Evolutionary conservation across 2,113 vertebrate species (phyloP), one percentile per base, ranked within the genome.

Genomic region (Deroptyus accipitrinus): DNA sequence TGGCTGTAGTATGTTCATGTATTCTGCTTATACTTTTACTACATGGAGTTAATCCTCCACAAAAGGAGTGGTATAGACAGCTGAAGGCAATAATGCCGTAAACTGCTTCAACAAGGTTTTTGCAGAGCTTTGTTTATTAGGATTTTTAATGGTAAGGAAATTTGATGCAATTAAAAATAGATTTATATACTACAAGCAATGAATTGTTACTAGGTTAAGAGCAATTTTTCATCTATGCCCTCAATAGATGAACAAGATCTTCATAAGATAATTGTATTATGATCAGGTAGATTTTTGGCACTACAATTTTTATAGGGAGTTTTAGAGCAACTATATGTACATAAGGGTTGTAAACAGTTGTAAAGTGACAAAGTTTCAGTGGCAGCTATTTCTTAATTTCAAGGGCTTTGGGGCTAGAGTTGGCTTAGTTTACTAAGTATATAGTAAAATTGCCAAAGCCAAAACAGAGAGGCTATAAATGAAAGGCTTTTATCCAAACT

Each of bases 151-250:
- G 35, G 13, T 11, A 22, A 68, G 49, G 49, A 73, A 90, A 73
- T n/a, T 7, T 0, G 1, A 14, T 81, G 18, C 33, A 30, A 54
- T 69, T 74, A 2, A 15, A 52, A 52, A 57, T 30, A 22, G 8
- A 7, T 52, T 30, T n/a, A 0, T 17, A 2, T 42, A 4, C 33
- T 33, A 5, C 0, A 2, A 74, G 42, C 51, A 61, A 42, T 24
- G 30, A 79, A 10, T 44, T 39, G 19, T 61, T 67, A 13, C 5
- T 33, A 33, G 61, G 35, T 92, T n/a, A 57, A 14, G 75, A 83
- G 20, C 33, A 54, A 49, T 4, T 88, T 66, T 86, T 54, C 57
- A 44, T 87, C 59, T 88, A 1, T 57, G 18, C 19, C 13, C 42
- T 94, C 41, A 69, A 10, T 5, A 42, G 25, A 18, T 69, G 28